A percentile compares a stretch with the other conserved stretches of the same genome.
Conservation (phyloP, 2,888 invertebrate genomes). For the Caenorhabditis sp. region DNA sequence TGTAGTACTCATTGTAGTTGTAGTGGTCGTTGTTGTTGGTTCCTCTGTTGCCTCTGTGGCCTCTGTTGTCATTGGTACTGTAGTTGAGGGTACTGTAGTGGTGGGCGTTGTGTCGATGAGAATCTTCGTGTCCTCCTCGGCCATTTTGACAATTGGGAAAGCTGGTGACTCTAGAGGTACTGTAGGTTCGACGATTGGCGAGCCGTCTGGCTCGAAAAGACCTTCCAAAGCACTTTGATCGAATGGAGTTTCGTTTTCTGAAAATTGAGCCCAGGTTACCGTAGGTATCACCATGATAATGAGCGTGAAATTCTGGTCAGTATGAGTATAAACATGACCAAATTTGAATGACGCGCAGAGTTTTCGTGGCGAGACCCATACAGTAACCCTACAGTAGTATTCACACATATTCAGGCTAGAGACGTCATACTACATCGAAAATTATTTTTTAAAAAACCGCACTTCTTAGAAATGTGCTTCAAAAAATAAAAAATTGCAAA, state of each 20-base stretch:
- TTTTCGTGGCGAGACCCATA: too few relatives aligned
- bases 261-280: background rate
- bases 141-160: conserved; percentile 39
- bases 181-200: conserved; percentile 23
- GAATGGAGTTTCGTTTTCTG: conserved; percentile 37
- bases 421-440: too few relatives aligned
- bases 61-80: background rate
- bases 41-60: too few relatives aligned
- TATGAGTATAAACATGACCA: too few relatives aligned
- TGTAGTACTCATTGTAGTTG: conserved; percentile 1
- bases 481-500: too few relatives aligned
- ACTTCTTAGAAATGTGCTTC: too few relatives aligned
- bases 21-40: conserved; percentile 1
- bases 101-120: background rate
- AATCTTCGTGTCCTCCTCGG: conserved; percentile 31
- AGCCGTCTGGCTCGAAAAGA: conserved; percentile 40
- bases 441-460: too few relatives aligned
- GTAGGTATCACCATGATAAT: background rate
- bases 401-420: too few relatives aligned
- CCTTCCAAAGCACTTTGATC: conserved; percentile 34
- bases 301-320: background rate
- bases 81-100: background rate
- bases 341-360: too few relatives aligned
- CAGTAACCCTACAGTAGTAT: too few relatives aligned
- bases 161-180: conserved; percentile 21